Base-by-base conservation (phyloP, 2,113 vertebrate genomes). In the Megalops atlanticus region DNA sequence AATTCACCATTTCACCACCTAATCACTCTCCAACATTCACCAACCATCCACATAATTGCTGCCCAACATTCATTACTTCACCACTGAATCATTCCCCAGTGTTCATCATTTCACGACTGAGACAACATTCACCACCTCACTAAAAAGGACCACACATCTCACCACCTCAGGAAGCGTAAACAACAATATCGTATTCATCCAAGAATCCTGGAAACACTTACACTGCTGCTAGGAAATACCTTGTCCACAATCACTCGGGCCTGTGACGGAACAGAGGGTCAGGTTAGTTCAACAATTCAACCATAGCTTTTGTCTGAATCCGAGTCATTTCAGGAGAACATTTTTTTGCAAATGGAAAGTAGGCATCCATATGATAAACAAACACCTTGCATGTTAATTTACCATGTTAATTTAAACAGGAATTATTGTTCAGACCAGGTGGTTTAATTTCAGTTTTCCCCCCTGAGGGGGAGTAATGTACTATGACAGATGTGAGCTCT, bases 201-300 rank as follows among this genome's bases (percentile, higher is more conserved):
- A n/a, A 64, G 3, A 15, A 38, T 18, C 6, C 0, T 68, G 35
- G n/a, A n/a, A 80, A 83, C 18, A 93, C 94, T 93, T 84, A 95
- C 95, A 18, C 71, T 83, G 27, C 74, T 82, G 54, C 49, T 78
- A 31, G 89, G 81, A n/a, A 86, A 87, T 72, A 95, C 49, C 85
- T 94, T 94, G 47, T 93, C 89, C 70, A 95, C 64, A 45, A 95
- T 91, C 36, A 91, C 75, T 21, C 85, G 78, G 4, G 94, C 95
- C 95, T 95, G 82, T 41, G 88, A 85, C 35, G 16, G 77, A 89
- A 83, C 80, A 81, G 69, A 11, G 5, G 79, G 4, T 39, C 49
- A 71, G n/a, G 35, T 54, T 12, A 41, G 58, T 31, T 27, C 52
- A 76, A 64, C 69, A 38, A 76, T 74, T n/a, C 31, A 21, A 35